Evolutionary conservation across 1,140 invertebrate genomes (phyloP), one percentile per base, ranked within the genome.

Genomic region (Centruroides sculpturatus): DNA sequence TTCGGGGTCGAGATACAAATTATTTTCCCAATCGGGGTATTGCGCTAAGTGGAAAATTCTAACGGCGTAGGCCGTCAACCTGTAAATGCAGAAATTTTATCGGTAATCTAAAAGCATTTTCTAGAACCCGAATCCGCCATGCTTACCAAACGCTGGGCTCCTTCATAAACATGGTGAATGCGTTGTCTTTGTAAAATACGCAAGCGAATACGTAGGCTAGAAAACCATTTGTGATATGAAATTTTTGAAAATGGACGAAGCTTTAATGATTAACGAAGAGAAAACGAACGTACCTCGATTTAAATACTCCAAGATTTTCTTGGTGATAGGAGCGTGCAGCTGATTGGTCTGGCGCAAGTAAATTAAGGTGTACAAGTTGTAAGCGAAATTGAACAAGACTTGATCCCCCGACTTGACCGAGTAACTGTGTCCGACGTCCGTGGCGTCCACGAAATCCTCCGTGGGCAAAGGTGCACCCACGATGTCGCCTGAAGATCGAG

Each of bases 281-380:
- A 23, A 23, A 23, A 23, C 23, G 23, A 5, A 47, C 34, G 34
- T 55, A 64, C 60, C 68, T 60, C 74, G 68, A 66, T 80, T 82
- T 64, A 80, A 71, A 13, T 72, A 74, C 60, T 71, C 71, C 59
- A 73, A 78, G 58, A 68, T 72, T 46, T 64, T 62, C 59, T 66
- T 67, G 47, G 67, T 69, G 36, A 70, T 62, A 2, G 74, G 62
- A 35, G 69, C 66, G 9, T 70, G 69, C 34, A 83, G 67, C 64
- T 81, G 80, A 66, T 81, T 80, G 3, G 80, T 81, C 3, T 78
- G 69, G 47, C 81, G 73, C 51, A 82, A 73, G 67, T 83, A 83
- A 66, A 77, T 76, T 9, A 84, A 69, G 5, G 76, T 79, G 68
- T 78, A 76, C 4, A 83, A 66, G 68, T 80, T 82, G 57, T 76